These are phyloP conservation scores for Ennomos fuscantarius DNA, from an alignment of 2,888 invertebrate genomes.

Conservation along the genomic window DNA sequence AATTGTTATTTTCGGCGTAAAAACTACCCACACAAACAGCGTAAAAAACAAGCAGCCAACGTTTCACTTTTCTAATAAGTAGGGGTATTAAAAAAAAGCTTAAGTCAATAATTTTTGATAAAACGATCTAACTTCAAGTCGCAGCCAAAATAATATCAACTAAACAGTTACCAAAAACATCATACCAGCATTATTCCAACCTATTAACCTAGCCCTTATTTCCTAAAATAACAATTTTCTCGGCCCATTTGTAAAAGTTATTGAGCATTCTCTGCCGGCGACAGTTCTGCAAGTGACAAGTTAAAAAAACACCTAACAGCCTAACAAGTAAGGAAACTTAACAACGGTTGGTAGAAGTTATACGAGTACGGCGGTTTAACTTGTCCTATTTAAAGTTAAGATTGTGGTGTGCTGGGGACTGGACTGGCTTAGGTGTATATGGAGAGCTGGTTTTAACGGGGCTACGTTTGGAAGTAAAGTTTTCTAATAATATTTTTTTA, in stretches of 20 bases:
- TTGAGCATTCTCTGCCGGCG: conserved; percentile 27
- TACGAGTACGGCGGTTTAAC: conserved; percentile 18
- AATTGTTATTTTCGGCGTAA: too few relatives aligned
- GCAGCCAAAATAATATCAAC: too few relatives aligned
- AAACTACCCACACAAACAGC: too few relatives aligned
- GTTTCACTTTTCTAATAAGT: too few relatives aligned
- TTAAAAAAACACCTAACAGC: conserved; percentile 29
- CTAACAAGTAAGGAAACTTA: conserved; percentile 30
- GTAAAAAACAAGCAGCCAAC: too few relatives aligned
- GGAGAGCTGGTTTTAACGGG: too few relatives aligned
- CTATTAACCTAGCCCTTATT: conserved; percentile 25
- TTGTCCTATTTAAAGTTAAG: conserved; percentile 48
- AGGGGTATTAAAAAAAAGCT: too few relatives aligned
- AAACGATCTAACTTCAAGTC: too few relatives aligned
- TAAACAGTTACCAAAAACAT: not conserved
- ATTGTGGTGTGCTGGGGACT: conserved; percentile 39
- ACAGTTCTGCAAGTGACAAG: conserved; percentile 31
- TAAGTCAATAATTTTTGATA: too few relatives aligned
- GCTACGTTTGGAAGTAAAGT: too few relatives aligned
- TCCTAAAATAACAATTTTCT: conserved; percentile 19
- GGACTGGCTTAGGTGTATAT: conserved; percentile 22
- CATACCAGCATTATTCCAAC: conserved; percentile 12
- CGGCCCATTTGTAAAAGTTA: conserved; percentile 26
- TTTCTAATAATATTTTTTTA: too few relatives aligned
- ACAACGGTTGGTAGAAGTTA: conserved; percentile 10